These are phyloP conservation scores for Agrilus cyanescens DNA, from an alignment of 2,888 invertebrate genomes.

Conservation along the genomic window DNA sequence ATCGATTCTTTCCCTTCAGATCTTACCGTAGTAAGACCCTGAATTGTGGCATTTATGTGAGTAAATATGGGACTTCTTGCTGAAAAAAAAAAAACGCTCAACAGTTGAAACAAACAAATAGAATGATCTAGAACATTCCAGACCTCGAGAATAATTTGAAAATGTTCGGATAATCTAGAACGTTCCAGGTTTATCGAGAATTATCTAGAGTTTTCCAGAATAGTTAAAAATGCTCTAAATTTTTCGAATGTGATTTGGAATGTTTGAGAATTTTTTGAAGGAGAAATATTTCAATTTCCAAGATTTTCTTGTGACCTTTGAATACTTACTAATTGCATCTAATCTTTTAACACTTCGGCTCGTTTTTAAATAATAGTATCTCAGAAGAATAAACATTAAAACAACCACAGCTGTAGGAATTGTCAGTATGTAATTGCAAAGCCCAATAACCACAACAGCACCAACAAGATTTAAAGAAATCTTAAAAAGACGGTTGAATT, in stretches of 20 bases:
- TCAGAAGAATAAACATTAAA: conserved; percentile 48
- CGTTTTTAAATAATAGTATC: conserved; percentile 58
- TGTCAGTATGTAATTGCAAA: conserved; percentile 56
- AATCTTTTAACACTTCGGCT: conserved; percentile 64
- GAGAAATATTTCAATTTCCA: conserved; percentile 50
- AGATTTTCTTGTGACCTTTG: too few species aligned
- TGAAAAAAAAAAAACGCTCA: conserved; percentile 27
- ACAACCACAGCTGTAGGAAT: conserved; percentile 54
- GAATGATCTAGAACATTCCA: too few species aligned
- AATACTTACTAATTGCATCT: conserved; percentile 53
- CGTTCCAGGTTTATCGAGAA: too few species aligned
- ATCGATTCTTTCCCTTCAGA: conserved; percentile 50
- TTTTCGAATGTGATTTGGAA: too few species aligned
- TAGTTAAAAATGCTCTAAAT: too few species aligned
- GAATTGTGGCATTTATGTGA: conserved; percentile 58
- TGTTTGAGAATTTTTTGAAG: too few species aligned
- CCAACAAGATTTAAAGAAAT: conserved; percentile 65
- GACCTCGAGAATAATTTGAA: too few species aligned
- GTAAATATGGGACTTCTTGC: conserved; percentile 66
- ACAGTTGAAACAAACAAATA: too few species aligned
- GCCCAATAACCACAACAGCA: conserved; percentile 57
- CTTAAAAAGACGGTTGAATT: conserved; percentile 16
- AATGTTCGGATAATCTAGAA: too few species aligned
- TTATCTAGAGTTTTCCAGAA: too few species aligned
- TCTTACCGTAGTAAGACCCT: conserved; percentile 62